These are phyloP conservation scores for Falco berigora DNA, from an alignment of 2,797 vertebrate species.

Conservation along the genomic window DNA sequence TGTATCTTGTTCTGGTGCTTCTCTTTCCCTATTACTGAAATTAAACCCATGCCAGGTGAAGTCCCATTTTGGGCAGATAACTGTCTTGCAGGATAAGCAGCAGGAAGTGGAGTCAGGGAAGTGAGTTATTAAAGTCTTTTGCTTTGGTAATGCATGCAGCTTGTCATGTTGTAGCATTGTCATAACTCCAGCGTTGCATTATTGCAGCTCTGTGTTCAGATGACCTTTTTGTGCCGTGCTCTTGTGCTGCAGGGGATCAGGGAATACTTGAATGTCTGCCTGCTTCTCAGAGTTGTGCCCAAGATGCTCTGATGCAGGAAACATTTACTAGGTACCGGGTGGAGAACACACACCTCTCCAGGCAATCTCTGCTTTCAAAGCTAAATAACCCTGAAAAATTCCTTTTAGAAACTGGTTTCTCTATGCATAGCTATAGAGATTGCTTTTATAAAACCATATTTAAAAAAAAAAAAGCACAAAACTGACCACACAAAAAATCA, in stretches of 20 bases:
- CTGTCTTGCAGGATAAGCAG: not conserved
- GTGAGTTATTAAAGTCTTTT: not conserved
- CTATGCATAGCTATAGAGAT: not conserved
- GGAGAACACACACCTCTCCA: not conserved
- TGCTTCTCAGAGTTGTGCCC: not conserved
- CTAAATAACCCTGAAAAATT: not conserved
- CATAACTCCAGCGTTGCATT: not conserved
- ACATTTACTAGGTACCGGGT: not conserved
- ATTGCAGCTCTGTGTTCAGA: not conserved
- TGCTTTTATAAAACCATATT: not conserved
- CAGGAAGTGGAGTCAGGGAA: not conserved
- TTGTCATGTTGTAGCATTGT: not conserved
- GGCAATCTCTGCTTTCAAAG: not conserved
- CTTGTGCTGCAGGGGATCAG: not conserved
- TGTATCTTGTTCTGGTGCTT: not conserved
- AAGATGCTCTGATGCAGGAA: not conserved
- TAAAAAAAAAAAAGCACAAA: not conserved
- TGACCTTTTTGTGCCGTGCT: not conserved
- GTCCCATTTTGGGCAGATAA: not conserved
- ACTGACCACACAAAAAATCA: not conserved
- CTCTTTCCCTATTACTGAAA: not conserved
- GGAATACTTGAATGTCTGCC: not conserved
- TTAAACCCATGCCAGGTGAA: not conserved
- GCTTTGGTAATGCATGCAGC: not conserved
- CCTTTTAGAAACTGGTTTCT: not conserved